Conservation (phyloP, 2,888 invertebrate species). For the Buathra laborator region DNA sequence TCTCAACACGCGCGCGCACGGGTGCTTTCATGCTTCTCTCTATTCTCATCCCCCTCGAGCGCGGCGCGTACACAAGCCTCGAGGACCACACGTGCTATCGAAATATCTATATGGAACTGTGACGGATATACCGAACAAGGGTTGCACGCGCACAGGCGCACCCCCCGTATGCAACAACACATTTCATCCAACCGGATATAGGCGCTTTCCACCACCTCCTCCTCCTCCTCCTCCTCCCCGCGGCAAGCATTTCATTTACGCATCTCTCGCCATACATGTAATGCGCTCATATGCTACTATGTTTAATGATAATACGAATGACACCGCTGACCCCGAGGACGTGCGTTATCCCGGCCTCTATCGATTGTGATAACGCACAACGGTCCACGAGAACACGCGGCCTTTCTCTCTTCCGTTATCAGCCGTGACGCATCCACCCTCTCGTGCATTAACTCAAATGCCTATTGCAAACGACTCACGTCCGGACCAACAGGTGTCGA, state of each 20-base stretch:
- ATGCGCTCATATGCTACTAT: constrained; percentile 17
- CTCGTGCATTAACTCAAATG: not conserved
- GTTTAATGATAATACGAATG: not conserved
- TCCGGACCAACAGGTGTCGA: constrained; percentile 40
- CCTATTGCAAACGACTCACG: not conserved
- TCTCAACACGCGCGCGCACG: constrained; percentile 63
- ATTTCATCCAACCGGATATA: constrained; percentile 39
- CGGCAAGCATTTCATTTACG: constrained; percentile 45
- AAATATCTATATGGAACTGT: constrained; percentile 31
- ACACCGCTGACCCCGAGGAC: constrained; percentile 8
- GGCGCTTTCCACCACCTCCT: not conserved
- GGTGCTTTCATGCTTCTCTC: constrained; percentile 70
- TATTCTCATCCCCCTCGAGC: constrained; percentile 37
- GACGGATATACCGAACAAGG: constrained; percentile 30
- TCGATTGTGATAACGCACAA: constrained; percentile 11
- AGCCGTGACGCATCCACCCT: not conserved
- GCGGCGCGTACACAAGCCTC: constrained; percentile 32
- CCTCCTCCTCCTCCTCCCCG: no score
- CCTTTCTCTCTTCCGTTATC: not conserved
- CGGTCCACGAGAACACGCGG: not conserved
- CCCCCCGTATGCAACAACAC: constrained; percentile 37
- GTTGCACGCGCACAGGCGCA: constrained; percentile 47
- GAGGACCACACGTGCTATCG: constrained; percentile 53
- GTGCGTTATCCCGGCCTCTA: not conserved
- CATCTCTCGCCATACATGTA: constrained; percentile 11